Base-by-base conservation (phyloP, 2,797 vertebrate species). In the Spea hammondii region DNA sequence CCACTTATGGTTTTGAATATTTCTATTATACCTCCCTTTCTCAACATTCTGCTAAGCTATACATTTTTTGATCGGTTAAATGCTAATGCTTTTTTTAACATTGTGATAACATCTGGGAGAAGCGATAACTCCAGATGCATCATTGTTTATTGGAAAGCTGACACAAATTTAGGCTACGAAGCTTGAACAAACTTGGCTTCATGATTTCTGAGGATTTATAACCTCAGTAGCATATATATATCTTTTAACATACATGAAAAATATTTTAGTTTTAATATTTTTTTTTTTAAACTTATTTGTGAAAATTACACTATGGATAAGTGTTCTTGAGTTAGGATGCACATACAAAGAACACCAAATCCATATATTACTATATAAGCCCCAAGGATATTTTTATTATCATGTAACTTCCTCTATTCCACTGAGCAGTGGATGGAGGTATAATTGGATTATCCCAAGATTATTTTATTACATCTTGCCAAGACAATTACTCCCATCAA, bases 111-210 rank as follows among this genome's bases (percentile, higher is more conserved):
- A 81, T 81, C 74, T 81, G 74, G 69, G 59, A 68, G 59, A 59
- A 76, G 77, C 72, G 74, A 76, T 77, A 67, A 72, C 65, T 76
- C 74, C 79, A 81, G 74, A 81, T 72, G 79, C 79, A 81, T 81
- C 72, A 72, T 81, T 81, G 74, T 81, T 81, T 77, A 76, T 76
- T 68, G 51, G 74, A 81, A 80, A 76, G 72, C 69, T 81, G 79
- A 76, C 79, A 81, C 74, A 76, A 77, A 76, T 81, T 81, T 81
- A 81, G 69, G 75, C 73, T 69, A 53, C 51, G 54, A 72, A 68
- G 74, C 74, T 65, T 17, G 44, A 77, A 77, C 55, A 76, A 81
- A 81, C 79, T 81, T 81, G 79, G 74, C 79, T 72, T 57, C 50
- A 45, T 50, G n/a, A 47, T 72, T 72, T 65, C 47, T 60, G 13